phyloP scores from a whole-genome alignment of 2,113 vertebrate species.

The Kryptolebias marmoratus region DNA sequence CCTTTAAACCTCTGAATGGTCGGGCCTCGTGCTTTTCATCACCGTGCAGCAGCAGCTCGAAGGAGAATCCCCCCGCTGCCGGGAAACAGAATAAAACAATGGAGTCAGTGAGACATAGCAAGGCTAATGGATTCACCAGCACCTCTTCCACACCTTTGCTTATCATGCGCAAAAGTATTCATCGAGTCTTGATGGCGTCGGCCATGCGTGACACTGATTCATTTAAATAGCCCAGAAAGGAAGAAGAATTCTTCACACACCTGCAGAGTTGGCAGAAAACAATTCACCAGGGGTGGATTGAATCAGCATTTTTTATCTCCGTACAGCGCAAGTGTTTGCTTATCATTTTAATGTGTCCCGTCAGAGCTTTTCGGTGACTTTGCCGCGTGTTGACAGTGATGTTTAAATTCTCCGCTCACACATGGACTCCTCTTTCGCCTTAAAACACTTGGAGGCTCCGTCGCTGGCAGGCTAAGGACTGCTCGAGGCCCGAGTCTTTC shows the following conservation, averaged over 20 bases:
- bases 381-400: slow-evolving; percentile 21
- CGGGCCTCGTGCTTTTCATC: slow-evolving; percentile 33
- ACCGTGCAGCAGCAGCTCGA: slow-evolving; percentile 32
- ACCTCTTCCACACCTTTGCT: slow-evolving; percentile 64
- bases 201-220: slow-evolving; percentile 72
- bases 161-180: slow-evolving; percentile 76
- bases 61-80: slow-evolving; percentile 61
- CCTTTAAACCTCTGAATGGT: slow-evolving; percentile 34
- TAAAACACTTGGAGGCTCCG: slow-evolving; percentile 1
- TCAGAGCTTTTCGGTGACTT: slow-evolving; percentile 29
- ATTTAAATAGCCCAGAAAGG: slow-evolving; percentile 64
- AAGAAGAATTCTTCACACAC: slow-evolving; percentile 44
- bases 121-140: slow-evolving; percentile 74
- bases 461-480: slow-evolving; percentile 2
- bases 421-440: not conserved
- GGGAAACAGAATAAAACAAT: slow-evolving; percentile 71
- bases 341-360: slow-evolving; percentile 43
- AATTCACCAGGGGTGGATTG: slow-evolving; percentile 40
- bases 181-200: slow-evolving; percentile 62
- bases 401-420: slow-evolving; percentile 44
- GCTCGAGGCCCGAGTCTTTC: slow-evolving; percentile 18
- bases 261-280: slow-evolving; percentile 72
- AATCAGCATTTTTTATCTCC: slow-evolving; percentile 67
- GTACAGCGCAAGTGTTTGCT: slow-evolving; percentile 52
- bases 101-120: slow-evolving; percentile 73